These are phyloP conservation scores for Crotophaga sulcirostris DNA, from an alignment of 2,113 vertebrate genomes.

Conservation along the genomic window DNA sequence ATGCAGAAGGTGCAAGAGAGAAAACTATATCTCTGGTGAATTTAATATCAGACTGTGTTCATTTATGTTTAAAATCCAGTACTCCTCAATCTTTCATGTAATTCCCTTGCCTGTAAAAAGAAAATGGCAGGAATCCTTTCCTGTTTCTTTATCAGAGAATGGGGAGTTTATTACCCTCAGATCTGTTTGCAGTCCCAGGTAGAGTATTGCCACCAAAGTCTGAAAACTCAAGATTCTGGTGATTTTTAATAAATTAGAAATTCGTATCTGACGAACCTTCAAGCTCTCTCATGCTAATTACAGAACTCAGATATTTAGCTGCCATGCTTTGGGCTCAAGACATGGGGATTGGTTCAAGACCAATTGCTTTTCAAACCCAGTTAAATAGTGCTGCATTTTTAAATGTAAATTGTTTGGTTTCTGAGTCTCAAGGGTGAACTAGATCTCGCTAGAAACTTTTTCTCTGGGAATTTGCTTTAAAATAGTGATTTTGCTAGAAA, in stretches of 20 bases:
- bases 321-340: background rate
- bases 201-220: background rate
- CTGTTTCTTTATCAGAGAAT: background rate
- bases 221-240: background rate
- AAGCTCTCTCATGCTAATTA: background rate
- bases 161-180: background rate
- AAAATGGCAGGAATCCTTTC: background rate
- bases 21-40: background rate
- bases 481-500: background rate
- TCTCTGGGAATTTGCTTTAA: background rate
- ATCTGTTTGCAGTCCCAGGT: background rate
- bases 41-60: background rate
- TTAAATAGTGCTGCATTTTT: background rate
- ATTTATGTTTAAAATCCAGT: background rate
- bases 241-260: background rate
- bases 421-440: background rate
- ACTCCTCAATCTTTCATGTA: background rate
- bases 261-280: background rate
- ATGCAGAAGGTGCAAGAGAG: background rate
- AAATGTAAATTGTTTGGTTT: background rate
- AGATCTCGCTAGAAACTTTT: background rate
- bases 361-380: background rate
- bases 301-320: background rate
- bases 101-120: background rate
- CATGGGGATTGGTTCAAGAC: background rate